Conservation (phyloP, 1,140 invertebrate genomes). For the Drosophila subpulchrella region DNA sequence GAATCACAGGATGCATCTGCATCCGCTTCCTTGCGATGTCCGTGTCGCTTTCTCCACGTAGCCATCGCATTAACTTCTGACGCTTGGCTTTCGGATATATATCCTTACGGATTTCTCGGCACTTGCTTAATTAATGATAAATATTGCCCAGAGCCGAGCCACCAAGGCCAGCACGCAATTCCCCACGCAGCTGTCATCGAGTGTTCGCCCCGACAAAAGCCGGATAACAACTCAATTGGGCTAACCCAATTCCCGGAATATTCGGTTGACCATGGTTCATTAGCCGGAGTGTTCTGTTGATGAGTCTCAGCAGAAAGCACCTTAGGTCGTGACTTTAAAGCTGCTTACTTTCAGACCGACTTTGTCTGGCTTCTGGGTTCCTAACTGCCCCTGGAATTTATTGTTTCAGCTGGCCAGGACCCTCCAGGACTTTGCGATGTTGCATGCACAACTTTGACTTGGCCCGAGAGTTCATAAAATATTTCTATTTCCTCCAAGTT, state of each 20-base stretch:
- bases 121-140: slow-evolving; percentile 77
- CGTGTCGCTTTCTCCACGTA: slow-evolving; percentile 18
- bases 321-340: slow-evolving; percentile 15
- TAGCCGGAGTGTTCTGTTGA: not conserved
- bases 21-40: slow-evolving; percentile 27
- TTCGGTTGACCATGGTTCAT: slow-evolving; percentile 16
- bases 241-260: slow-evolving; percentile 29
- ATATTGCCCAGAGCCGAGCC: slow-evolving; percentile 44
- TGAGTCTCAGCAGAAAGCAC: not conserved
- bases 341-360: not conserved
- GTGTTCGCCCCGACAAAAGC: slow-evolving; percentile 9
- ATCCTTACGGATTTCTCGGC: slow-evolving; percentile 39
- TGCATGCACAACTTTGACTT: slow-evolving; percentile 51
- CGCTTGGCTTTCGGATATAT: slow-evolving; percentile 31
- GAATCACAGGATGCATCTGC: slow-evolving; percentile 41
- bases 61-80: slow-evolving; percentile 37
- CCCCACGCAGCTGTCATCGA: slow-evolving; percentile 12
- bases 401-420: slow-evolving; percentile 53
- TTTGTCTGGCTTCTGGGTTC: not conserved
- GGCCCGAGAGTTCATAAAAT: slow-evolving; percentile 37
- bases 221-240: slow-evolving; percentile 33
- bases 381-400: slow-evolving; percentile 17
- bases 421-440: slow-evolving; percentile 9
- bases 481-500: slow-evolving; percentile 45
- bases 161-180: slow-evolving; percentile 9